Evolutionary conservation across 2,888 invertebrate species (phyloP), one percentile per base, ranked within the genome.

Genomic region (Dasypogon diadema): DNA sequence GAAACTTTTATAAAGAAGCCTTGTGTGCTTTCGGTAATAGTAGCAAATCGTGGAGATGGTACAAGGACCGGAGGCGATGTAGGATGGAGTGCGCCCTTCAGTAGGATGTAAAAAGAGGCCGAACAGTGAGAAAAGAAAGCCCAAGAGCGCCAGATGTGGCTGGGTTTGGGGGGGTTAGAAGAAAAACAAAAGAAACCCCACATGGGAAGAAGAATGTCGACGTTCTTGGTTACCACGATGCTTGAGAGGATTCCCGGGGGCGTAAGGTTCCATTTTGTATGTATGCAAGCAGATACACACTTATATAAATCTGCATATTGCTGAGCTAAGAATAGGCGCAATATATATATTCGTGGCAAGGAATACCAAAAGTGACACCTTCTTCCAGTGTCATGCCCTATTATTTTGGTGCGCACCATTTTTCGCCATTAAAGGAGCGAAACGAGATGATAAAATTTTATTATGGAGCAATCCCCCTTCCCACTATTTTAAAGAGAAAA

Each of bases 1-100:
- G 54, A 30, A 48, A 34, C 30, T 70, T 70, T 70, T 51, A 51
- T 70, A 54, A 54, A 34, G 54, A 70, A 34, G n/a, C 14, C 54
- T 54, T 21, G 26, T 54, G 51, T 30, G 70, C 54, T 16, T 24
- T 42, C 10, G 42, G 4, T 46, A 34, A 12, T 26, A 42, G 42
- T 42, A 37, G 6, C 16, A 34, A 34, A 37, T 37, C 5, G 34
- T 14, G 12, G 37, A 12, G 5, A 8, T 10, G 24, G 55, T 54
- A 18, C 8, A 18, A 22, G 55, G 24, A 5, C 16, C 16, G 8
- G 8, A 16, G 51, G 14, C 8, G 22, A 6, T 55, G 12, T 6
- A 10, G 55, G 24, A 24, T 10, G 58, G 2, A 16, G 34, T 12
- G 12, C 1, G 1, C 2, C 24, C 42, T 63, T 21, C 14, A 37